Base-by-base conservation (phyloP, 2,113 vertebrate species). In the Trichomycterus rosablanca region DNA sequence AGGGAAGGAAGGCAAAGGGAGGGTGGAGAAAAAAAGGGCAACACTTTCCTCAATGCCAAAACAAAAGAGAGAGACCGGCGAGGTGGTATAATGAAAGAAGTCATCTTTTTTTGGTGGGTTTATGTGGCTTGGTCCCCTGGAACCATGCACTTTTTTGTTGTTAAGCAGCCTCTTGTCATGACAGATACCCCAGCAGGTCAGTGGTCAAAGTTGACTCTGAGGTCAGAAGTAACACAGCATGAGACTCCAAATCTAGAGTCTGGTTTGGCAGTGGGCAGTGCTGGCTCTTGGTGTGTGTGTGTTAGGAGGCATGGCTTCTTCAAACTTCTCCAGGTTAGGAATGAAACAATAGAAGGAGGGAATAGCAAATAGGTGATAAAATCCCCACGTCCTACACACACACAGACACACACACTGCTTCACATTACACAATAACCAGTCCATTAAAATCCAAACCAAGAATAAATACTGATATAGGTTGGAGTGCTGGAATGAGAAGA, bases 221-320 rank as follows among this genome's bases (percentile, higher is more conserved):
- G 95, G 95, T 98, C 96, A 97, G 92, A 86, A 87, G 89, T 92
- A 93, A 91, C 94, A 93, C 87, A 95, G 93, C 90, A 92, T 91
- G 89, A 86, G 86, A 89, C 87, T 78, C 84, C 86, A 87, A 89
- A 90, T 91, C 86, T 88, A 89, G 86, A 92, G 87, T 86, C 83
- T 89, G 69, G 87, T 87, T 88, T 85, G 84, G 84, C 84, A 68
- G 81, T 86, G 84, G 84, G 82, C 86, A 88, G 85, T 84, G 72
- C 18, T 79, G 70, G 76, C 82, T 87, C 3, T 10, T 3, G 3
- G 35, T 84, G 84, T 40, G 14, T 39, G 53, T 87, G 87, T 79
- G 55, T 22, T 20, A 76, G 83, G 44, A 9, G n/a, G 84, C 78
- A 81, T 83, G 89, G 88, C 84, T 83, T 80, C 81, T 32, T 50